Conservation (phyloP, 2,888 invertebrate genomes). For the Synergus japonicus region DNA sequence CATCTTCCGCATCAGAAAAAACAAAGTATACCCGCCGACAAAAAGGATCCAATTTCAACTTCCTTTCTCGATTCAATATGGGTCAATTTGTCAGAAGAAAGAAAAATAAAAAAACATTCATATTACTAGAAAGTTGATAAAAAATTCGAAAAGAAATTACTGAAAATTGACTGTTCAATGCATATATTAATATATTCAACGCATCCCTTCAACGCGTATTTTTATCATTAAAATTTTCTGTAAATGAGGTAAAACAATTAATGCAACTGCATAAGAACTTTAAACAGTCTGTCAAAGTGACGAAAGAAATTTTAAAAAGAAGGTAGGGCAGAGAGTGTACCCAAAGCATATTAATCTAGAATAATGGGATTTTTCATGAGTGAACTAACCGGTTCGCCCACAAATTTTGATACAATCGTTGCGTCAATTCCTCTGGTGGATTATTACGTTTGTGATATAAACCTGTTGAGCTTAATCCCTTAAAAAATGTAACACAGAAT, state of each 20-base stretch:
- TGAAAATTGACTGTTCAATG: neutral
- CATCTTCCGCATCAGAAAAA: neutral
- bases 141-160: neutral
- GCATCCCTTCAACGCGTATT: too few relatives aligned
- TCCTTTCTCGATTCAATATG: neutral
- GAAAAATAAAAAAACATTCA: neutral
- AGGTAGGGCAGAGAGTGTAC: neutral
- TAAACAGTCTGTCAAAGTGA: neutral
- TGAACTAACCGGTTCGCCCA: conserved; percentile 30
- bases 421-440: neutral
- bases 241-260: neutral
- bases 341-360: neutral
- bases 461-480: neutral
- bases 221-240: neutral
- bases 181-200: too few relatives aligned
- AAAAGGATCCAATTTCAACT: conserved; percentile 7
- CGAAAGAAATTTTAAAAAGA: conserved; percentile 3
- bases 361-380: conserved; percentile 4
- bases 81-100: neutral
- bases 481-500: neutral
- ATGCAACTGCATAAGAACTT: neutral
- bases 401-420: conserved; percentile 19
- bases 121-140: neutral
- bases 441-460: conserved; percentile 10
- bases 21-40: neutral